Base-by-base conservation (phyloP, 2,797 vertebrate genomes). In the Prunella strophiata region DNA sequence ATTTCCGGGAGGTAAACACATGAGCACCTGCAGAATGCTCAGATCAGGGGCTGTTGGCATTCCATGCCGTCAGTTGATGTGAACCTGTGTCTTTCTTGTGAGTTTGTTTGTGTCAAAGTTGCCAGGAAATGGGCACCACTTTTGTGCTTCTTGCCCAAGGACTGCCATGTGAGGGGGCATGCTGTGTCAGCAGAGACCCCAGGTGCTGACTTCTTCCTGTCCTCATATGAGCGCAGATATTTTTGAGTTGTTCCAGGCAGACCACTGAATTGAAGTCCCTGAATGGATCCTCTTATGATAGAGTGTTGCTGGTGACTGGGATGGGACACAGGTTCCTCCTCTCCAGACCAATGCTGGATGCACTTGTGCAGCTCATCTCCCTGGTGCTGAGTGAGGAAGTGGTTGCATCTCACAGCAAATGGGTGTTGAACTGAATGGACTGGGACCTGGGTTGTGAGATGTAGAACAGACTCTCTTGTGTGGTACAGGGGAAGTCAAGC, bases 61-160 rank as follows among this genome's bases (percentile, higher is more conserved):
- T 45, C n/a, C 4, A 2, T 59, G 20, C 0, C 3, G 20, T 13
- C 50, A 68, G 12, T 2, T 73, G 22, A 26, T 50, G 12, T 32
- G 29, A 29, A 14, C 16, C 21, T 54, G 18, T 38, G 13, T n/a
- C 23, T 52, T 48, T 52, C 20, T 21, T 47, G n/a, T n/a, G 15
- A 15, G 27, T 52, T n/a, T 61, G 13, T 23, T 42, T 57, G 30
- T 34, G 40, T 15, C 19, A 25, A 66, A 15, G 10, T 27, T 61
- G 9, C 7, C 38, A 10, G 30, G 55, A 73, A 73, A 54, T 18
- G 34, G 36, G 25, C 29, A 51, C 6, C 2, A 1, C 4, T 55
- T 22, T 42, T 12, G 2, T 17, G 20, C 2, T 61, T 71, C 30
- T 50, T 11, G 52, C 20, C 42, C 36, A 32, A 22, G 11, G 32